These are phyloP conservation scores for Panthera leo DNA, from an alignment of 2,113 vertebrate genomes.

Conservation along the genomic window DNA sequence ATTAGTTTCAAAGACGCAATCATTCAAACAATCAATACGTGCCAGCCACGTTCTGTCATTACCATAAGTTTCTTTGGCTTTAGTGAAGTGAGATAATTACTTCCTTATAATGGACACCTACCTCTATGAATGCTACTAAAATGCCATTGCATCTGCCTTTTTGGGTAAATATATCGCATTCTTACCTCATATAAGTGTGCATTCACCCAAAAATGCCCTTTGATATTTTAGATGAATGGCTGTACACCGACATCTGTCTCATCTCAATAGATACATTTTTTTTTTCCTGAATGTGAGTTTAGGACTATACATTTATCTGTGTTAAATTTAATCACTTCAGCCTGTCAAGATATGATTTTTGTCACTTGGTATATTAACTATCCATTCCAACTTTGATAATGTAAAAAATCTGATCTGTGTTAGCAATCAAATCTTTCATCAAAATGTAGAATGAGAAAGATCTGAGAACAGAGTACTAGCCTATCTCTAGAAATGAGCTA, in stretches of 20 bases:
- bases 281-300: not conserved
- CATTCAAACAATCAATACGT: not conserved
- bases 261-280: conserved; percentile 15
- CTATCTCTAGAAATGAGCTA: not conserved
- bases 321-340: conserved; percentile 40
- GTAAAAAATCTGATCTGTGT: conserved; percentile 12
- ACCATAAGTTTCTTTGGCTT: not conserved
- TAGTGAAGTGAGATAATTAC: conserved; percentile 54
- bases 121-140: conserved; percentile 46
- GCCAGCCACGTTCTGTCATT: not conserved
- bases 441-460: not conserved
- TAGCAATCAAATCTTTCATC: conserved; percentile 42
- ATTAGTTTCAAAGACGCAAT: conserved; percentile 35
- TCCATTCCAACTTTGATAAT: not conserved
- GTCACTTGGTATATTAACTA: conserved; percentile 37
- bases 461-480: not conserved
- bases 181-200: not conserved
- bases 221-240: conserved; percentile 39
- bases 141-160: not conserved
- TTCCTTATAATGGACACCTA: not conserved
- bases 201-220: conserved; percentile 1
- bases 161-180: not conserved
- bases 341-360: conserved; percentile 52
- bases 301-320: conserved; percentile 38
- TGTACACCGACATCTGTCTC: conserved; percentile 37